These are phyloP conservation scores for Accipiter virgatus DNA, from an alignment of 2,113 vertebrate species.

Conservation along the genomic window DNA sequence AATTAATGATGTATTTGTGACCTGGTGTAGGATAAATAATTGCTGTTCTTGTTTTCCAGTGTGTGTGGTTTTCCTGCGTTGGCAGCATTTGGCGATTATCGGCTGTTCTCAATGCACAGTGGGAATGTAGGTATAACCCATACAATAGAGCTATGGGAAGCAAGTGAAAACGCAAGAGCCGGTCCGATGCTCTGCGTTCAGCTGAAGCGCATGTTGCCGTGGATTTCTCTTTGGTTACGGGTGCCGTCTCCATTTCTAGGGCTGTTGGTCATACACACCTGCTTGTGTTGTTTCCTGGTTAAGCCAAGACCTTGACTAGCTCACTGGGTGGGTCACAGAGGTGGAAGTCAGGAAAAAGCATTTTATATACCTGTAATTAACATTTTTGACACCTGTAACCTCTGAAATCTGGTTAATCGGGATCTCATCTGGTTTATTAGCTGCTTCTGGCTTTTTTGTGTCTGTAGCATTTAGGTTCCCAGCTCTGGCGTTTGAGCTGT, in stretches of 20 bases:
- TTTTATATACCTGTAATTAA: neutral
- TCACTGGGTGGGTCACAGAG: neutral
- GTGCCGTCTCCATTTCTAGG: fast-evolving
- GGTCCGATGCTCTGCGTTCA: neutral
- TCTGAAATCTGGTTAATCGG: neutral
- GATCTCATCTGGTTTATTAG: neutral
- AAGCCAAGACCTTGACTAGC: neutral
- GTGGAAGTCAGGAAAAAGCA: neutral
- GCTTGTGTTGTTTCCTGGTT: neutral
- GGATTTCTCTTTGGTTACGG: neutral
- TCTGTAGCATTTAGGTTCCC: neutral
- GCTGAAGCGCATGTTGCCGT: fast-evolving
- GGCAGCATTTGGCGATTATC: neutral
- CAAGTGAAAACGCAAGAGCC: neutral
- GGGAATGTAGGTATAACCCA: neutral
- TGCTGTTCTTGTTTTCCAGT: neutral
- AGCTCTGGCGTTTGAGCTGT: neutral
- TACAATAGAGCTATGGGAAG: neutral
- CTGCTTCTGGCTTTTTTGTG: neutral
- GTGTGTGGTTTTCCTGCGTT: neutral
- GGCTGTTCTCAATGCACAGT: fast-evolving
- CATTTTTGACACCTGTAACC: neutral
- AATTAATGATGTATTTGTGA: neutral
- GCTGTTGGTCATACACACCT: neutral
- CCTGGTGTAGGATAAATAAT: neutral